phyloP scores from a whole-genome alignment of 2,113 vertebrate genomes.

The Condylura cristata region DNA sequence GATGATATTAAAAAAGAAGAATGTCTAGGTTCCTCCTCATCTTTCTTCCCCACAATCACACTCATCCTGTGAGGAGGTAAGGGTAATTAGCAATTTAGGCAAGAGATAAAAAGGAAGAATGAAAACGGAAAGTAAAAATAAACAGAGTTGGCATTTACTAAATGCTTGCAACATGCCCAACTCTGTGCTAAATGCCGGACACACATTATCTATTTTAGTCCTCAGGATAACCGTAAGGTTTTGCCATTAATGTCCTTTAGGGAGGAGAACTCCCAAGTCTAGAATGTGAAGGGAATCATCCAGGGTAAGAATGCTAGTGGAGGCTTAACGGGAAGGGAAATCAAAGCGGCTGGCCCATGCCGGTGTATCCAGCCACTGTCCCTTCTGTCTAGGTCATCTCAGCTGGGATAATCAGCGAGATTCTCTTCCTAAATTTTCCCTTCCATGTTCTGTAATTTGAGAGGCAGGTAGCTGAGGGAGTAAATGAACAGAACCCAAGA shows the following conservation, averaged over 20 bases:
- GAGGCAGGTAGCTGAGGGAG: not conserved
- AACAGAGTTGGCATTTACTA: not conserved
- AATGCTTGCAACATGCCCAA: not conserved
- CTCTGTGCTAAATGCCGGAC: not conserved
- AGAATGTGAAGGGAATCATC: too few relatives aligned
- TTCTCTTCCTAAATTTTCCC: not conserved
- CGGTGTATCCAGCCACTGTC: not conserved
- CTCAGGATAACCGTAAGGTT: not conserved
- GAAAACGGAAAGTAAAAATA: not conserved
- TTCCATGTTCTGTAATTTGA: not conserved
- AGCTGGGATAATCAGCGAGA: not conserved
- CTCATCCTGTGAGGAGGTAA: not conserved
- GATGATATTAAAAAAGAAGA: not conserved
- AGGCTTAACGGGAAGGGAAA: not conserved
- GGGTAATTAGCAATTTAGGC: not conserved
- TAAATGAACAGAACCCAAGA: not conserved
- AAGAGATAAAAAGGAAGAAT: not conserved
- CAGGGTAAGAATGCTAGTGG: not conserved
- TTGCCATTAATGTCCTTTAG: not conserved
- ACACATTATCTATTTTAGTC: not conserved
- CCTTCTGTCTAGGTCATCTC: not conserved
- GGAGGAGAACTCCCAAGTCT: not conserved
- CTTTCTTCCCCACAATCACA: not conserved
- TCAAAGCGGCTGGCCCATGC: not conserved
- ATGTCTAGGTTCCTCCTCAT: not conserved